Base-by-base conservation (phyloP, 2,113 vertebrate genomes). In the Alectura lathami region DNA sequence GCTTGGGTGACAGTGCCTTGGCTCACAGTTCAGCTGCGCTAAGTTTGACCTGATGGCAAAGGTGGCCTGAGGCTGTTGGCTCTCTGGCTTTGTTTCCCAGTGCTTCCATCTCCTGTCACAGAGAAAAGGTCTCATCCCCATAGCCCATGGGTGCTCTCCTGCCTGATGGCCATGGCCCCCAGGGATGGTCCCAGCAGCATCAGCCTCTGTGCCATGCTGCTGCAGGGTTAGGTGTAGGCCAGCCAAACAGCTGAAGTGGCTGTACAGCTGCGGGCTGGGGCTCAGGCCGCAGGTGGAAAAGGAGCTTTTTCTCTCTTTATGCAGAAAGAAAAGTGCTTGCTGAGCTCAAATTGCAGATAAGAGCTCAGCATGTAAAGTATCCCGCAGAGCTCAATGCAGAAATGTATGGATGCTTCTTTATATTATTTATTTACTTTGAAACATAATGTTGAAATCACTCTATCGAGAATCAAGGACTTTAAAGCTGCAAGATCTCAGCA, bases 401-500 rank as follows among this genome's bases (percentile, higher is more conserved):
- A 6, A 32, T 7, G 9, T 38, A 2, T 26, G 59, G 67, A 20
- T 29, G 5, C 11, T 78, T 26, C 1, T 27, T 40, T 24, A 18
- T 23, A 34, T 17, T 27, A 17, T 11, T 20, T 51, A 47, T 54
- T 81, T 51, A 5, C 11, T 77, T 43, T 53, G 45, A 29, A 75
- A 32, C 2, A 1, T 64, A 23, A 22, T 4, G 6, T 51, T 83
- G 53, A 73, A 94, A 77, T 64, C 36, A 23, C 21, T 73, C n/a
- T n/a, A n/a, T n/a, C n/a, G n/a, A n/a, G 3, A 68, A 29, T 17
- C 0, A 0, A 67, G 74, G 23, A 7, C 23, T 59, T 7, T 36
- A 14, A 59, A 84, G 77, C 23, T 94, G 69, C 27, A n/a, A 57
- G 43, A 30, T 3, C 11, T 16, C 45, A 9, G 8, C 2, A 3